Conservation (phyloP, 2,113 vertebrate species). For the Donacobius atricapilla region DNA sequence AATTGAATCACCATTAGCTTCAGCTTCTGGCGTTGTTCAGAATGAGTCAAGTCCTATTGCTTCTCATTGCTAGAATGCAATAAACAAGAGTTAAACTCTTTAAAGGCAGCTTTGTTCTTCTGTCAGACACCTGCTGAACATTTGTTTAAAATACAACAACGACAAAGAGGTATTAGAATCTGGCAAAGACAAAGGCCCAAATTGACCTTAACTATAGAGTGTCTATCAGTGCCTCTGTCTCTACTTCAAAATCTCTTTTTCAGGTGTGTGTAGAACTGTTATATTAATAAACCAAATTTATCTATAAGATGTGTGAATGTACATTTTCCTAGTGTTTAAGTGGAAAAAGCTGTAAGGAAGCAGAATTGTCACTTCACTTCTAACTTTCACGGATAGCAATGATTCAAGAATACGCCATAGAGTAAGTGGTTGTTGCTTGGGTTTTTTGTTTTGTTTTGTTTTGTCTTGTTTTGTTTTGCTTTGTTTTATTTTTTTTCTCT, state of each 20-base stretch:
- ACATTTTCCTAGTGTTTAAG: neutral
- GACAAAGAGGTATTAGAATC: constrained; percentile 10
- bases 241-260: neutral
- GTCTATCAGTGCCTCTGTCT: neutral
- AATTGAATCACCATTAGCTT: constrained; percentile 63
- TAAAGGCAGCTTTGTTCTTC: constrained; percentile 51
- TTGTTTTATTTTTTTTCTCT: neutral
- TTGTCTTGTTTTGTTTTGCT: neutral
- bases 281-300: neutral
- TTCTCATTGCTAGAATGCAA: constrained; percentile 15
- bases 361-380: constrained; percentile 10
- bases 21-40: neutral
- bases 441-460: neutral
- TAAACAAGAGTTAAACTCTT: constrained; percentile 60
- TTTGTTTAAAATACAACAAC: constrained; percentile 48
- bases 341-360: neutral
- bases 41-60: constrained; percentile 27
- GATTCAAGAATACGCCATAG: neutral
- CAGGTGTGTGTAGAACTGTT: neutral
- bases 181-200: constrained; percentile 14
- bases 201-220: constrained; percentile 26
- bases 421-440: neutral
- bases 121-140: constrained; percentile 28
- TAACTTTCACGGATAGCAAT: neutral
- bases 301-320: neutral